Conservation (phyloP, 2,113 vertebrate genomes). For the Dasypus novemcinctus region DNA sequence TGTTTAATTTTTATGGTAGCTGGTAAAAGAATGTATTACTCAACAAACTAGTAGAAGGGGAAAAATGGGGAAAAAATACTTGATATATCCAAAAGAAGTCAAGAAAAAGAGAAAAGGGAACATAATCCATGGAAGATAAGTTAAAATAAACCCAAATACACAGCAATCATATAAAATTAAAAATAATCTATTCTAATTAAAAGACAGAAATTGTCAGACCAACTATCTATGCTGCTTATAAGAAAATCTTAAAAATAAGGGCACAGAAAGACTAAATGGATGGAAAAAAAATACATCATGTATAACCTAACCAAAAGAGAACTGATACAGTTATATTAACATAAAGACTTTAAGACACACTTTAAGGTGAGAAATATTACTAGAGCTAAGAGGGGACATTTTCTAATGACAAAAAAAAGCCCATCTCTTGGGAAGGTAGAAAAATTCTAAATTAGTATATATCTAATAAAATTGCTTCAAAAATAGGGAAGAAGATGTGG, state of each 20-base stretch:
- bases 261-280: not conserved
- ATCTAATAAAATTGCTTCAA: not conserved
- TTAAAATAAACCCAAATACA: not conserved
- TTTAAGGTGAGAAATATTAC: not conserved
- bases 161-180: constrained; percentile 13
- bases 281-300: not conserved
- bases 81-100: not conserved
- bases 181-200: not conserved
- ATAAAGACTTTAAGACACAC: not conserved
- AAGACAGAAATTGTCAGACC: not conserved
- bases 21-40: not conserved
- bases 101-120: not conserved
- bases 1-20: not conserved
- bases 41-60: not conserved
- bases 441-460: not conserved
- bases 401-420: not conserved
- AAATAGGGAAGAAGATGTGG: too few species aligned
- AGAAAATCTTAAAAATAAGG: not conserved
- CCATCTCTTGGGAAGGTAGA: not conserved
- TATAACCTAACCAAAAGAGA: not conserved
- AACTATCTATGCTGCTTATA: not conserved
- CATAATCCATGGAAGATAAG: not conserved
- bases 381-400: not conserved
- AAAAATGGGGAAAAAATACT: not conserved
- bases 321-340: not conserved